Base-by-base conservation (phyloP, 1,140 invertebrate genomes). In the Sipha flava region DNA sequence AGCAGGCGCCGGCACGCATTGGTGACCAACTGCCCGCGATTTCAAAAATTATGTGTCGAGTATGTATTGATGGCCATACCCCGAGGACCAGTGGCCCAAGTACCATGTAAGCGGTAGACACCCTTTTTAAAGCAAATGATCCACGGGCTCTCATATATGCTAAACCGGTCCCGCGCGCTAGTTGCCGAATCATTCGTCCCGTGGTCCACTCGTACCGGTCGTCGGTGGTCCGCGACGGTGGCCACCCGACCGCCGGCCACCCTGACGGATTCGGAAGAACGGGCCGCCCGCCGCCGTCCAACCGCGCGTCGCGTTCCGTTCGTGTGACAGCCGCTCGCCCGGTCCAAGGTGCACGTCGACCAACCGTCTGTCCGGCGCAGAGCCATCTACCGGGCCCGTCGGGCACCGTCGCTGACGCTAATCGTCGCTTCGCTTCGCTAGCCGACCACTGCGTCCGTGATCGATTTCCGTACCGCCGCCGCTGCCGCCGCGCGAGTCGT, bases 61-160 rank as follows among this genome's bases (percentile, higher is more conserved):
- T 90, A 90, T 90, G 89, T 89, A 88, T 90, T 90, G 89, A 90
- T 89, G 83, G 83, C 89, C 89, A 89, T 90, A 89, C 89, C 88
- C 89, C 88, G 87, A 87, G 66, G 75, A n/a, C 57, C 81, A 49
- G 83, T 9, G 45, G 40, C 80, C 29, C 52, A 79, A 80, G 72
- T 57, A 7, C 34, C 72, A 77, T 57, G 5, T 0, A 77, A 77
- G 72, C 52, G 72, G 52, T 14, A 57, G 72, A 77, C 72, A 59
- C 72, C 72, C 72, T 73, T 75, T 75, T 75, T 70, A 23, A n/a
- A 57, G n/a, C 0, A 0, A 2, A 16, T 0, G 2, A 1, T 0
- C 0, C 0, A 0, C 31, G 49, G 2, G 10, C 12, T 9, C n/a
- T 1, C 12, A 5, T 77, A 77, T 57, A 77, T 59, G 21, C 4